Conservation (phyloP, 2,888 invertebrate species). For the Ophioninae sp. region DNA sequence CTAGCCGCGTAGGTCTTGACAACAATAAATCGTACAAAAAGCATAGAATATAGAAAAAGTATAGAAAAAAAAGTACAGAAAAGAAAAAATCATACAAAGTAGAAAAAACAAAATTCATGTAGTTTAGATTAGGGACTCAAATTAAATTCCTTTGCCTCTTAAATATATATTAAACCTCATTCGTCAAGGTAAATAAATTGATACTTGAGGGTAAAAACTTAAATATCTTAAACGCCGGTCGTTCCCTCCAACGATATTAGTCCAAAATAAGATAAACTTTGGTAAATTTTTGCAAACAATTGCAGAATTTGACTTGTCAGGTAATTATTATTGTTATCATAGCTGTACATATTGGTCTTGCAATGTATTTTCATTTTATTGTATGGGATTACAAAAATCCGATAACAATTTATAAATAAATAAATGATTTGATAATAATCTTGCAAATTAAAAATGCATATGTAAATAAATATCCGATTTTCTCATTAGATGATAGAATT, state of each 20-base stretch:
- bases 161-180: not conserved
- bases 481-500: too few species aligned
- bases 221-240: not conserved
- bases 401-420: not conserved
- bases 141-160: not conserved
- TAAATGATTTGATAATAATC: too few species aligned
- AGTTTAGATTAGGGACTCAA: not conserved
- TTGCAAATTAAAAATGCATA: too few species aligned
- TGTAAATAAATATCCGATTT: too few species aligned
- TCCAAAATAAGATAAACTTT: not conserved
- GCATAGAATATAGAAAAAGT: too few species aligned
- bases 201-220: not conserved
- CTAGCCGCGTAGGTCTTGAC: not conserved
- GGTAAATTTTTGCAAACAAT: not conserved
- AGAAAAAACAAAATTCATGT: constrained; percentile 8
- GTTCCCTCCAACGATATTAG: not conserved
- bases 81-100: too few species aligned
- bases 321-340: not conserved
- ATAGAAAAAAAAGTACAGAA: too few species aligned
- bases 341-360: not conserved
- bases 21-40: not conserved
- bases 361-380: not conserved
- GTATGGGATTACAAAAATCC: not conserved
- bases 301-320: not conserved
- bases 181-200: not conserved